These are phyloP conservation scores for Trichoplax adhaerens DNA, from an alignment of 37 sponge, comb jelly and placozoan species.

Conservation along the genomic window DNA sequence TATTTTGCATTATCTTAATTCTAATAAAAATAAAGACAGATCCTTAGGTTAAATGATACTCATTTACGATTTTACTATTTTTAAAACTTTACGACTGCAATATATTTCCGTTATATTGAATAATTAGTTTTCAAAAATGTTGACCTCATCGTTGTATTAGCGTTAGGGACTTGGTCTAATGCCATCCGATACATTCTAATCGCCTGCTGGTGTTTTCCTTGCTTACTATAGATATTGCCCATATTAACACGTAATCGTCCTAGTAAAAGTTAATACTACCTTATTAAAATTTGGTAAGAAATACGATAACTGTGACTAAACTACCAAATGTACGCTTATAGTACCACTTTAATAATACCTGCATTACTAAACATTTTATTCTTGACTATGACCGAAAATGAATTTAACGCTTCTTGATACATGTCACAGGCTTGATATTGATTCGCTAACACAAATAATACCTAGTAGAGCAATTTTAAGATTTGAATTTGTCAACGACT, in stretches of 20 bases:
- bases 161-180: conserved; percentile 72
- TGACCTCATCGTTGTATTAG: conserved; percentile 44
- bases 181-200: conserved; percentile 96
- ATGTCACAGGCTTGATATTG: conserved; percentile 65
- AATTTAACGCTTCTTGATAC: conserved; percentile 70
- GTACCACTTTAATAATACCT: conserved; percentile 10
- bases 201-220: conserved; percentile 81
- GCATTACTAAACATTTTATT: conserved; percentile 87
- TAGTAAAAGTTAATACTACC: neutral
- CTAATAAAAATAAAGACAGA: conserved; percentile 14
- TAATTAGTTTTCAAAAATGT: neutral
- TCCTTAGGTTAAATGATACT: too few relatives aligned
- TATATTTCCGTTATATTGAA: neutral
- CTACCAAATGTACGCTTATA: neutral
- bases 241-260: conserved; percentile 88
- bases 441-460: conserved; percentile 77
- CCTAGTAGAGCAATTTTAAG: conserved; percentile 25
- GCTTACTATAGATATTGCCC: conserved; percentile 88
- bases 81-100: neutral
- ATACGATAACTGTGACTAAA: neutral
- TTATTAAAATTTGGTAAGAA: neutral
- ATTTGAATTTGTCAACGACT: too few relatives aligned
- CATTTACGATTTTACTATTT: neutral
- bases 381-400: conserved; percentile 87
- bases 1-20: conserved; percentile 80